A percentile compares a stretch with the other conserved stretches of the same genome.
phyloP scores from a whole-genome alignment of 1,140 invertebrate genomes.

The Penaeus chinensis region DNA sequence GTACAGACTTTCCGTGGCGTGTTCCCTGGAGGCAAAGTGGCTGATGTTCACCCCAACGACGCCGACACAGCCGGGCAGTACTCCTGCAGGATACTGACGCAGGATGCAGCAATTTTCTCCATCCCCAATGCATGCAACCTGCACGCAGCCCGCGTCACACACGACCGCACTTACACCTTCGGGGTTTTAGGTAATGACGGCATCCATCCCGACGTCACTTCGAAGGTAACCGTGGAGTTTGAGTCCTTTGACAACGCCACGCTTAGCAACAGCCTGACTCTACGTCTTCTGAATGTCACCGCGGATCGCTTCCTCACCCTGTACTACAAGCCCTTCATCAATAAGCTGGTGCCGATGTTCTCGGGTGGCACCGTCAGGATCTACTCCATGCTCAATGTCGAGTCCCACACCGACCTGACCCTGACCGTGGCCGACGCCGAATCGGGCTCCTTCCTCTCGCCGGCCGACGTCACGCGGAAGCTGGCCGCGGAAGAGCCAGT shows the following conservation, averaged over 20 bases:
- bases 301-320: conserved; percentile 80
- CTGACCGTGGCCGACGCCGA: conserved; percentile 73
- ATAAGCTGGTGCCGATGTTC: conserved; percentile 75
- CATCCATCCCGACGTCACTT: conserved; percentile 83
- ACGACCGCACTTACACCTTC: conserved; percentile 72
- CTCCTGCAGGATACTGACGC: conserved; percentile 81
- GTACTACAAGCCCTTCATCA: conserved; percentile 80
- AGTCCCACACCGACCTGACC: conserved; percentile 76
- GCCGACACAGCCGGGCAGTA: conserved; percentile 88
- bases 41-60: conserved; percentile 91
- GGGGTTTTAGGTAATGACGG: conserved; percentile 90
- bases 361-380: conserved; percentile 72
- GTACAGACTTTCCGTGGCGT: conserved; percentile 82
- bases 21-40: conserved; percentile 80
- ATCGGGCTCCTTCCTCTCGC: conserved; percentile 73
- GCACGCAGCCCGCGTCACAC: conserved; percentile 69
- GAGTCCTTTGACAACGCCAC: conserved; percentile 83
- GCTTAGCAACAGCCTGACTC: conserved; percentile 83
- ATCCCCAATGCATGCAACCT: conserved; percentile 85
- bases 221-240: conserved; percentile 85
- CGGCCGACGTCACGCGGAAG: conserved; percentile 75
- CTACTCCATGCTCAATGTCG: conserved; percentile 71
- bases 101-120: conserved; percentile 72
- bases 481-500: conserved; percentile 75
- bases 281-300: conserved; percentile 80